phyloP scores from a whole-genome alignment of 1,140 invertebrate species.

The Bradysia coprophila region DNA sequence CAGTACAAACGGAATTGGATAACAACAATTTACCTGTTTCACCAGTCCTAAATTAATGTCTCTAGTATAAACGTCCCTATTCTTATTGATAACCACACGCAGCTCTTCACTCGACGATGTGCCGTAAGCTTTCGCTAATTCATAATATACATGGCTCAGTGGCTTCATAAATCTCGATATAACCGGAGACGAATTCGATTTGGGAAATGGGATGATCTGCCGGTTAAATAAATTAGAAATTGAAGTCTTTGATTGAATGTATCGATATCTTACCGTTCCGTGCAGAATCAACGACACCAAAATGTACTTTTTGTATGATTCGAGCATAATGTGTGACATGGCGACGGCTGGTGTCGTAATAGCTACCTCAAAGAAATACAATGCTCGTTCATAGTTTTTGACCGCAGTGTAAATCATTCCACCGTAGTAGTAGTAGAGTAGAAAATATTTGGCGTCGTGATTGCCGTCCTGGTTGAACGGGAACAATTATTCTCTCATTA shows the following conservation, averaged over 20 bases:
- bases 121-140: conserved; percentile 65
- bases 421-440: conserved; percentile 93
- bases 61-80: conserved; percentile 61
- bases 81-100: conserved; percentile 48
- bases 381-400: conserved; percentile 79
- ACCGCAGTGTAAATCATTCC: conserved; percentile 90
- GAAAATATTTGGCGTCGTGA: conserved; percentile 78
- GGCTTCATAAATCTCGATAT: conserved; percentile 81
- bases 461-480: conserved; percentile 34
- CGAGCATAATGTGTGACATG: conserved; percentile 91
- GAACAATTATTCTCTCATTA: not conserved
- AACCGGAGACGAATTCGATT: conserved; percentile 82
- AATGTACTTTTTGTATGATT: conserved; percentile 93
- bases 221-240: conserved; percentile 7
- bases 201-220: conserved; percentile 57
- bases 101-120: conserved; percentile 59
- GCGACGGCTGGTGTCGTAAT: conserved; percentile 83
- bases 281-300: conserved; percentile 78
- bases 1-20: conserved; percentile 3
- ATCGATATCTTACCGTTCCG: conserved; percentile 46
- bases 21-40: conserved; percentile 36
- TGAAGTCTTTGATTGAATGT: not conserved
- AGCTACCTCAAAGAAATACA: conserved; percentile 91
- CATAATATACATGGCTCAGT: conserved; percentile 76
- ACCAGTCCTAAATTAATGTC: conserved; percentile 70